Base-by-base conservation (phyloP, 1,140 invertebrate genomes). In the Lineus longissimus region DNA sequence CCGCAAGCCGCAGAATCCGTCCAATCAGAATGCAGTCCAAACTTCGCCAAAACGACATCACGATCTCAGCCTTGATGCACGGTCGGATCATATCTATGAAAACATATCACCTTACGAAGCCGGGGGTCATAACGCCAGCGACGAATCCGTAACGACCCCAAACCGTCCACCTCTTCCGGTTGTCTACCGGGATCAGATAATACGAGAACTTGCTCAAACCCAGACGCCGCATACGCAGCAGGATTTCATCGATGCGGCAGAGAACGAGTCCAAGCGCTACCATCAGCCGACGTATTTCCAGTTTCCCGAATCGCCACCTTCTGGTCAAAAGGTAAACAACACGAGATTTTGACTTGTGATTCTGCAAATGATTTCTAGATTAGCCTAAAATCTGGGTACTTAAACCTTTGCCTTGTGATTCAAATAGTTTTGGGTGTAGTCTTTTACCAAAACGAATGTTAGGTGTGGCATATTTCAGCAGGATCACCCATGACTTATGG, bases 141-240 rank as follows among this genome's bases (percentile, higher is more conserved):
- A 60, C 59, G 70, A 61, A 40, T n/a, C 25, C 67, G 56, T 61
- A 63, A 4, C 51, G 64, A 15, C n/a, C 29, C 75, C 75, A 4
- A 51, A 55, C 17, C 43, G 74, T 47, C 76, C 74, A 30, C 74
- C 76, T 11, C 68, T 75, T 30, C 76, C 76, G 0, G 68, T 70
- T 6, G 59, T 66, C 6, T 68, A 71, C 15, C 59, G 74, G 9
- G 61, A 72, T 36, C 66, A 74, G 57, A 66, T 75, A 25, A 69
- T 73, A 7, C 64, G 69, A 55, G 73, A 77, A 25, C 33, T 76
- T 23, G 76, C 76, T 19, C 47, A 76, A 45, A 64, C 67, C 0
- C 68, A 70, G 47, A 74, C 74, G 11, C 76, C 76, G 22, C 56
- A 59, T 15, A 73, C 74, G n/a, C 69, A 68, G 11, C 43, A 68